These are phyloP conservation scores for Lethenteron camtschaticum DNA, from an alignment of 2,113 vertebrate species.

Conservation along the genomic window DNA sequence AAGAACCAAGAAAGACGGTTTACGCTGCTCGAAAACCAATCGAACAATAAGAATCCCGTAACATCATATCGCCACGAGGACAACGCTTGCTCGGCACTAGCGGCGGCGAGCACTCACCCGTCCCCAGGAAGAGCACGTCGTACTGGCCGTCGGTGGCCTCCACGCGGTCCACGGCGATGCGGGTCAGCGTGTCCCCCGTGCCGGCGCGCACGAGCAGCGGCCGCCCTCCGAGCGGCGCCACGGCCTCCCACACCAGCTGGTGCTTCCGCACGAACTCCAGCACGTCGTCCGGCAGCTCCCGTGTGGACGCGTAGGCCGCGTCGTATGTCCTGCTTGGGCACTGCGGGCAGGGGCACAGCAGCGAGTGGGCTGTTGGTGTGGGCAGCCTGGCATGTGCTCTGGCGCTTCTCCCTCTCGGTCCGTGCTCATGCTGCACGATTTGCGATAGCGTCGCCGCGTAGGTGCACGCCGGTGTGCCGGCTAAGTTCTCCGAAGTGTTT, in stretches of 20 bases:
- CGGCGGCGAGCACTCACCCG: constrained; percentile 24
- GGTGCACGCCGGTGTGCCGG: no score
- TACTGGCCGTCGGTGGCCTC: constrained; percentile 26
- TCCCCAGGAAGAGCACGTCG: constrained; percentile 44
- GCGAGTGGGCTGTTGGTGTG: background rate
- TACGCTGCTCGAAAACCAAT: no score
- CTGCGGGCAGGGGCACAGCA: constrained; percentile 16
- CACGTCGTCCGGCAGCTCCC: constrained; percentile 46
- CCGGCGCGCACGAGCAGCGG: constrained; percentile 29
- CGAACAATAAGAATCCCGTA: no score
- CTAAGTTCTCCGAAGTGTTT: no score
- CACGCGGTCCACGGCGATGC: constrained; percentile 41
- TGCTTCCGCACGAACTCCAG: constrained; percentile 53
- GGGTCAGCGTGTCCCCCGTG: constrained; percentile 23
- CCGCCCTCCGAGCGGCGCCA: constrained; percentile 29
- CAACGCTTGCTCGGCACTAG: no score
- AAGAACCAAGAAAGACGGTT: no score
- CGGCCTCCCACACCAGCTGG: constrained; percentile 55
- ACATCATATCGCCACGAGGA: no score
- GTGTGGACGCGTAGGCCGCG: constrained; percentile 37
- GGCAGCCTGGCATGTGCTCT: no score
- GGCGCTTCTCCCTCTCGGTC: no score
- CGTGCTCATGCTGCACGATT: no score
- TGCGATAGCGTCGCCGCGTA: no score
- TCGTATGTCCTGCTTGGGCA: constrained; percentile 58